These are phyloP conservation scores for Hozukius guyotensis DNA, from an alignment of 2,797 vertebrate genomes.

Conservation along the genomic window DNA sequence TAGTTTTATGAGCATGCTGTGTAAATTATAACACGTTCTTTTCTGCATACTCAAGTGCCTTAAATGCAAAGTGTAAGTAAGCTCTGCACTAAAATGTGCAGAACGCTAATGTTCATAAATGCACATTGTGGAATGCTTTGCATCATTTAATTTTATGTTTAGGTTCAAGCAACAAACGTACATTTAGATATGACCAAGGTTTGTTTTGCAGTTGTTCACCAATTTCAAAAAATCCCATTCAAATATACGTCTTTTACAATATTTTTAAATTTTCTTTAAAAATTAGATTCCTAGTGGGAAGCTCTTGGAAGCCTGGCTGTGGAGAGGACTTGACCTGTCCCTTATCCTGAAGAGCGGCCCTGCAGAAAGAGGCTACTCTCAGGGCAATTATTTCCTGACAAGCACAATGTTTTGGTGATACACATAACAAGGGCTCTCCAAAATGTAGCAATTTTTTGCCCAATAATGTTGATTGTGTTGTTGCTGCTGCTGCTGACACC, in stretches of 20 bases:
- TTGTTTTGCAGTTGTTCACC: neutral
- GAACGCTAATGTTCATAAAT: neutral
- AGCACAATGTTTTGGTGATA: constrained; percentile 10
- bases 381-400: constrained; percentile 26
- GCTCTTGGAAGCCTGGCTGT: neutral
- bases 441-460: neutral
- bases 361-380: neutral
- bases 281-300: neutral
- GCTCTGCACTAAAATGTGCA: neutral
- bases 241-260: neutral
- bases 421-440: constrained; percentile 6
- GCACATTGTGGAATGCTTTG: neutral
- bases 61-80: neutral
- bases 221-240: neutral
- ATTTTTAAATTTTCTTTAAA: neutral
- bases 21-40: neutral
- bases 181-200: neutral
- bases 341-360: neutral
- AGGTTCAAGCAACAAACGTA: neutral
- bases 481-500: neutral
- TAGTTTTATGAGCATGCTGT: neutral
- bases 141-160: neutral
- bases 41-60: neutral
- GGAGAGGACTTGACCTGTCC: constrained; percentile 16
- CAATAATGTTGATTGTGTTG: neutral